Evolutionary conservation across 1,140 invertebrate species (phyloP), one percentile per base, ranked within the genome.

Genomic region (Heliothis virescens): DNA sequence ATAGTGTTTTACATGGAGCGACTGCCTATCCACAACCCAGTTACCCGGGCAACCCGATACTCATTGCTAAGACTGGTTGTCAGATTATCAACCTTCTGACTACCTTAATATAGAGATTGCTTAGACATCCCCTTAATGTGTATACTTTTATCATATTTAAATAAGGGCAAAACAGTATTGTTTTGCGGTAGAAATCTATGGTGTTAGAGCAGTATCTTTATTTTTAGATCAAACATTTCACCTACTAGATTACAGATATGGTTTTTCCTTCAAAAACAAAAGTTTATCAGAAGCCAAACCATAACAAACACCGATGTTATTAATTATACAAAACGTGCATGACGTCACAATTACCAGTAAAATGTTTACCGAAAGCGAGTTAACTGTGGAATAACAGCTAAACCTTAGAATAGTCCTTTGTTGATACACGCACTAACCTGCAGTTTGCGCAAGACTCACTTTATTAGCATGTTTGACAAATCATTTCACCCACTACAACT

Each of bases 341-440:
- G 65, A 69, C 65, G 65, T 69, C 65, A 60, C 59, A 69, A 53
- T 26, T 21, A 21, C 48, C 1, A 26, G 15, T 18, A 13, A 50
- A 53, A 4, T 52, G 48, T 52, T 69, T 69, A 15, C 48, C 52
- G 29, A 69, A 52, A 29, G 29, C 18, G 13, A 52, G 48, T 53
- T 69, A 69, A 69, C 52, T 69, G 52, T 11, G 52, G 47, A 52
- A 52, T 21, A 26, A 53, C 18, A n/a, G 18, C 18, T 21, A 21
- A 52, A 15, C 47, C 65, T 69, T 50, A 69, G 65, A 69, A 69
- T 69, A 69, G 57, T 26, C 47, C 60, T 63, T 76, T 76, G 60
- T 76, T 76, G 60, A 18, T 50, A 34, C 48, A 62, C 59, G 7
- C 21, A 18, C 15, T 53, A 76, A 53, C 47, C 47, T 60, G 48